Evolutionary conservation across 2,888 invertebrate species (phyloP).

Genomic region (Dastarcus helophoroides): DNA sequence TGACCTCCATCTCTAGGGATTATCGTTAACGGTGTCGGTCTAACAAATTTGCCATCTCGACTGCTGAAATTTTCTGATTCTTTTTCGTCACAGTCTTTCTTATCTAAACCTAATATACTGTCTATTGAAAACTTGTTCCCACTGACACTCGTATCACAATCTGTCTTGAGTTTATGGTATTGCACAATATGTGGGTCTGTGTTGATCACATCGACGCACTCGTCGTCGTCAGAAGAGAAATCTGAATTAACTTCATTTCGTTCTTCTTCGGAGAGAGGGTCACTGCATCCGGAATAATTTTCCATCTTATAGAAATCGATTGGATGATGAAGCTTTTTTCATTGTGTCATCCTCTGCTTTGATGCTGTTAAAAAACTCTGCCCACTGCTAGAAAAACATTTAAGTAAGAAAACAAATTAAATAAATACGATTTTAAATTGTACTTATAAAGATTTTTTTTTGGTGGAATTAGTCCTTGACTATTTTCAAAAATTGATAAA

Average conservation of each 20-base stretch:
- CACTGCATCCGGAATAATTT: too few relatives aligned
- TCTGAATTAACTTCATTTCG: conserved; percentile 19
- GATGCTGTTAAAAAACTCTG: too few relatives aligned
- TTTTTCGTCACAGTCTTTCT: conserved; percentile 4
- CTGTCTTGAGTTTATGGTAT: conserved; percentile 14
- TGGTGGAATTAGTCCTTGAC: too few relatives aligned
- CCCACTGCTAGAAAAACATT: too few relatives aligned
- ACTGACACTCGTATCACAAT: conserved; percentile 16
- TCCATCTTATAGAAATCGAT: too few relatives aligned
- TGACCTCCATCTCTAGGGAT: conserved; percentile 1
- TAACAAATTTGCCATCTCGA: conserved; percentile 26
- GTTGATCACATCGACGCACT: conserved; percentile 27
- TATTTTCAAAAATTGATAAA: too few relatives aligned
- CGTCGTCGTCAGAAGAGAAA: conserved; percentile 22
- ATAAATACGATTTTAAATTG: too few relatives aligned
- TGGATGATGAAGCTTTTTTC: too few relatives aligned
- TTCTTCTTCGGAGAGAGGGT: conserved; percentile 19
- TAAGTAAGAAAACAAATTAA: too few relatives aligned
- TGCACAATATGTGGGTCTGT: conserved; percentile 18
- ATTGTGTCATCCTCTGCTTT: too few relatives aligned
- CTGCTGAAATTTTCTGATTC: background rate
- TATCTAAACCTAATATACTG: conserved; percentile 31
- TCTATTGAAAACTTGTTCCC: conserved; percentile 36
- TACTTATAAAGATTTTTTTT: too few relatives aligned
- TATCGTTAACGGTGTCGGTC: conserved; percentile 28